Conservation (phyloP, 2,797 vertebrate species). For the Trachurus trachurus region DNA sequence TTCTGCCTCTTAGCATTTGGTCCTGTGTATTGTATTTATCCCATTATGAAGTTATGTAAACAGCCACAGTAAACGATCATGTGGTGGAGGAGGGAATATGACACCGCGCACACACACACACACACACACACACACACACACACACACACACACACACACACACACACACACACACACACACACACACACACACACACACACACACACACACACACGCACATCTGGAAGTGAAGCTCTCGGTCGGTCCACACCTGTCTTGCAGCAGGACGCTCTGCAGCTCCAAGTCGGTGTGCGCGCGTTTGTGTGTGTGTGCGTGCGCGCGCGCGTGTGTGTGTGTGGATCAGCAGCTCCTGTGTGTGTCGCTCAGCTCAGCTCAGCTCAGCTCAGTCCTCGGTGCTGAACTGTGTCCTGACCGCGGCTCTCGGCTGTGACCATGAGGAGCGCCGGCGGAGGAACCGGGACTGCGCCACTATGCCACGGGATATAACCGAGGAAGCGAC, state of each 20-base stretch:
- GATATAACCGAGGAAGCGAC: conserved; percentile 22
- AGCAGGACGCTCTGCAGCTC: conserved; percentile 30
- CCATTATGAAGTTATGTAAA: not conserved
- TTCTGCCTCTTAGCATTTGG: not conserved
- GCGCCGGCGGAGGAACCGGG: not conserved
- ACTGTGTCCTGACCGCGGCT: conserved; percentile 14
- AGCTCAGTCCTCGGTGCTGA: conserved; percentile 14
- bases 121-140: conserved; percentile 23
- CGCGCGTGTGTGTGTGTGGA: not conserved
- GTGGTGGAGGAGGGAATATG: conserved; percentile 30
- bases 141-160: conserved; percentile 24
- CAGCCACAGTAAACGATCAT: not conserved
- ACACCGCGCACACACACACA: conserved; percentile 21
- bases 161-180: conserved; percentile 30
- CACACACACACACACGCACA: conserved; percentile 23
- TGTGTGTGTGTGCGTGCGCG: too few relatives aligned
- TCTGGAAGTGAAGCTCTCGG: conserved; percentile 16
- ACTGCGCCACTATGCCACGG: conserved; percentile 45
- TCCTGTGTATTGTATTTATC: too few relatives aligned
- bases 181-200: conserved; percentile 30
- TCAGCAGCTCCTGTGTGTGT: not conserved
- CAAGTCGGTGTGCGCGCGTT: too few relatives aligned
- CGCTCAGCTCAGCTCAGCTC: not conserved
- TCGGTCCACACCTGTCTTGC: conserved; percentile 49
- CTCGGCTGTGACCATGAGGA: conserved; percentile 30